Evolutionary conservation across 2,113 vertebrate genomes (phyloP).

Genomic region (Onychorhynchus coronatus): DNA sequence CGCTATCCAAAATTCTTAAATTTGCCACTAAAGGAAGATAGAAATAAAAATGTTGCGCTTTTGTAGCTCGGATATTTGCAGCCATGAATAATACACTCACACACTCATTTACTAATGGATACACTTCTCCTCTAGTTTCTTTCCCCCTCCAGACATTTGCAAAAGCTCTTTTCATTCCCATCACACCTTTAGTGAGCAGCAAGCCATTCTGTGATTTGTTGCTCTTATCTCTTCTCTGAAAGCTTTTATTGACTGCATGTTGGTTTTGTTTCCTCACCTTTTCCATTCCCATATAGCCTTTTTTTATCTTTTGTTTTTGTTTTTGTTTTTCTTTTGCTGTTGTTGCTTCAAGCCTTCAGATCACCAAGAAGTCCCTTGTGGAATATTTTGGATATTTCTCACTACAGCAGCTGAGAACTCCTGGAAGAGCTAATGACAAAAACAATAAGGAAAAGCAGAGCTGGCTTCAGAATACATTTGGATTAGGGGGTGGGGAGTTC

Average conservation of each 20-base stretch:
- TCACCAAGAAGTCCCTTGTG: not conserved
- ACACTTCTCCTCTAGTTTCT: conserved; percentile 28
- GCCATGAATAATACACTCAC: conserved; percentile 25
- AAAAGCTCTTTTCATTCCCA: conserved; percentile 48
- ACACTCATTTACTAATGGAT: conserved; percentile 47
- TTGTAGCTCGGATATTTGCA: conserved; percentile 2
- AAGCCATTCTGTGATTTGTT: conserved; percentile 13
- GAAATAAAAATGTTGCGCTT: not conserved
- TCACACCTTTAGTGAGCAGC: conserved; percentile 20
- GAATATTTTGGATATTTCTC: conserved; percentile 16
- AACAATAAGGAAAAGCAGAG: not conserved
- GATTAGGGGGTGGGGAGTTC: not conserved
- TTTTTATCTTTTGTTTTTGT: not conserved
- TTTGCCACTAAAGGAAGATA: conserved; percentile 1
- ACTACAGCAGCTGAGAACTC: not conserved
- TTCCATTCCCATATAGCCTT: conserved; percentile 6
- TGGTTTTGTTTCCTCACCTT: conserved; percentile 37
- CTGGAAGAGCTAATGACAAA: not conserved
- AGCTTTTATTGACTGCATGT: conserved; percentile 51
- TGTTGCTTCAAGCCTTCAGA: conserved; percentile 9
- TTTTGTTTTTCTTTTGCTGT: not conserved
- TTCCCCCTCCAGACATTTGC: conserved; percentile 30
- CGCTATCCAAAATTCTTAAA: conserved; percentile 1
- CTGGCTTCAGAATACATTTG: not conserved
- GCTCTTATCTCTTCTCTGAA: conserved; percentile 26